Evolutionary conservation across 2,888 invertebrate genomes (phyloP).

Genomic region (Drosophila merina): DNA sequence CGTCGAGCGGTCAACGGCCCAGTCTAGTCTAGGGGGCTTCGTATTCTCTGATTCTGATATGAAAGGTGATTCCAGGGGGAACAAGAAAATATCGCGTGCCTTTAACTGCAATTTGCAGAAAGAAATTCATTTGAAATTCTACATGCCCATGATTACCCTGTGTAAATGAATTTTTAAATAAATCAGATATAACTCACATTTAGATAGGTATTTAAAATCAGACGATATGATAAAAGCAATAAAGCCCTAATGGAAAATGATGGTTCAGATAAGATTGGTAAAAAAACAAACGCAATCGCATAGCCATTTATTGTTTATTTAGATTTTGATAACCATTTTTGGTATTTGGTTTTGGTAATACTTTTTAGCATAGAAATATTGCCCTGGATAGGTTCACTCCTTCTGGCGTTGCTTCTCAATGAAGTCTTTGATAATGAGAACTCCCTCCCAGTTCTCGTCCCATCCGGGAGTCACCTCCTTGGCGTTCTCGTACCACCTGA

Average conservation of each 20-base stretch:
- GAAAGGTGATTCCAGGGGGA: background rate
- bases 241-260: background rate
- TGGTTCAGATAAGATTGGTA: background rate
- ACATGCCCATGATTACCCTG: background rate
- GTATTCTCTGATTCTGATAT: background rate
- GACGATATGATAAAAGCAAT: background rate
- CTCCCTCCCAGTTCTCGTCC: constrained; percentile 85
- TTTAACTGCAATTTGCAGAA: constrained; percentile 3
- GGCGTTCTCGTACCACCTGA: constrained; percentile 86
- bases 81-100: constrained; percentile 26
- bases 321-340: constrained; percentile 1
- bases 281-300: background rate
- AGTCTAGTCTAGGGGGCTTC: background rate
- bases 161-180: constrained; percentile 1
- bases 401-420: constrained; percentile 21
- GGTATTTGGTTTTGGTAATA: background rate
- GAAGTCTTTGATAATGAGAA: constrained; percentile 84
- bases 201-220: constrained; percentile 7
- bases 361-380: background rate
- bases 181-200: background rate
- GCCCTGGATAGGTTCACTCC: constrained; percentile 3
- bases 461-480: constrained; percentile 86
- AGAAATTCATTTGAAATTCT: constrained; percentile 26
- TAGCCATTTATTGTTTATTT: background rate
- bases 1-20: constrained; percentile 41